Conservation (phyloP, 2,888 invertebrate species). For the Microctonus hyperodae region DNA sequence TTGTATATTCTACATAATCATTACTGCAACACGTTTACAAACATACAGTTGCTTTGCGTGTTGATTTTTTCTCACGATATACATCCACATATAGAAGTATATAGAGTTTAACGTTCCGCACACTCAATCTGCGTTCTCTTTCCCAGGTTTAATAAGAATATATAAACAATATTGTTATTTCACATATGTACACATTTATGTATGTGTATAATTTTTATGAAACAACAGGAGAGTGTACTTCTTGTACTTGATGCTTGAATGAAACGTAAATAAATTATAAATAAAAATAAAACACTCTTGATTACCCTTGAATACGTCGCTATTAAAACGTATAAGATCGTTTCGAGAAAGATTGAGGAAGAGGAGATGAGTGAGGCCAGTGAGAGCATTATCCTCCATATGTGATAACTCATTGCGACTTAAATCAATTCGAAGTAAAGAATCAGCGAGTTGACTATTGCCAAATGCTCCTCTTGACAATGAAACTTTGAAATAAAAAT, state of each 20-base stretch:
- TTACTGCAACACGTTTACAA: too few species aligned
- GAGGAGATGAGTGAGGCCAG: constrained; percentile 72
- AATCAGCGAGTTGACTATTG: constrained; percentile 54
- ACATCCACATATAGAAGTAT: neutral
- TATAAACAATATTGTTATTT: neutral
- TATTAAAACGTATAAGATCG: constrained; percentile 80
- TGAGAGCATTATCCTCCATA: constrained; percentile 80
- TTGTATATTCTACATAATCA: constrained; percentile 16
- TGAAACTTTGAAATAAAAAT: constrained; percentile 67
- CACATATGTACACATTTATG: neutral
- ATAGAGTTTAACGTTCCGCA: constrained; percentile 13
- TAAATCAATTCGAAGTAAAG: constrained; percentile 79
- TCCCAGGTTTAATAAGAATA: constrained; percentile 9
- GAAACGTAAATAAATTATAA: constrained; percentile 7
- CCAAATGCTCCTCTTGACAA: constrained; percentile 72
- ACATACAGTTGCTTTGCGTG: constrained; percentile 8
- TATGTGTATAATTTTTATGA: too few species aligned
- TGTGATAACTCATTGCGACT: constrained; percentile 78
- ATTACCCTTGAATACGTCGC: constrained; percentile 78
- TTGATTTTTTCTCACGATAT: constrained; percentile 29
- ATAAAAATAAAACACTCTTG: too few species aligned
- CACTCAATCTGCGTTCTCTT: constrained; percentile 18
- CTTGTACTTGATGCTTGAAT: neutral
- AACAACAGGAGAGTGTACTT: neutral
- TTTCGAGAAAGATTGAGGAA: constrained; percentile 80